phyloP scores from a whole-genome alignment of 2,113 vertebrate species.

The Oncorhynchus kisutch region DNA sequence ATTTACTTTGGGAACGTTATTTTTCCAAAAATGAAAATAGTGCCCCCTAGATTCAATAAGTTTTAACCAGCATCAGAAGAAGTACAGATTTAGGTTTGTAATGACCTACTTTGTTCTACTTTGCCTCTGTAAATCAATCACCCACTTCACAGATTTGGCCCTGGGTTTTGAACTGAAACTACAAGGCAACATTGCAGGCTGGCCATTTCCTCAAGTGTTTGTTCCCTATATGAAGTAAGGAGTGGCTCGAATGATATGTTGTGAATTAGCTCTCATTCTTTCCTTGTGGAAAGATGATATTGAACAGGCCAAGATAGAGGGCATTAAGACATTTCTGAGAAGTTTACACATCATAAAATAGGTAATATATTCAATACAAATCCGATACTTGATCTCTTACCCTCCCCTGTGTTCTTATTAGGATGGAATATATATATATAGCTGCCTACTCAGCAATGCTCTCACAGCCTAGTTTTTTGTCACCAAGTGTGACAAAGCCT shows the following conservation, averaged over 20 bases:
- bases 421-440: slow-evolving; percentile 69
- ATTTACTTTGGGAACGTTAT: too few relatives aligned
- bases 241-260: slow-evolving; percentile 20
- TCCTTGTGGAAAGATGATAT: slow-evolving; percentile 68
- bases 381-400: slow-evolving; percentile 56
- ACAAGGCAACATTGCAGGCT: too few relatives aligned
- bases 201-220: too few relatives aligned
- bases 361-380: slow-evolving; percentile 65
- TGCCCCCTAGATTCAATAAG: too few relatives aligned
- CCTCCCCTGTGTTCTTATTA: slow-evolving; percentile 55
- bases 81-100: too few relatives aligned
- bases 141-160: too few relatives aligned
- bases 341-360: slow-evolving; percentile 57
- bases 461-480: slow-evolving; percentile 50
- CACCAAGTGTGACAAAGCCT: slow-evolving; percentile 34
- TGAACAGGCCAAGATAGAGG: slow-evolving; percentile 50
- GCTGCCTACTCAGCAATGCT: slow-evolving; percentile 62
- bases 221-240: slow-evolving; percentile 14
- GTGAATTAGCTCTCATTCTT: slow-evolving; percentile 50
- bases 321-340: slow-evolving; percentile 51
- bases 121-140: too few relatives aligned
- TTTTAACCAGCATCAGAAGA: too few relatives aligned
- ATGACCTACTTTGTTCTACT: too few relatives aligned
- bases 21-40: too few relatives aligned
- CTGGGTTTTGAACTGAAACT: too few relatives aligned